Evolutionary conservation across 2,888 invertebrate species (phyloP).

Genomic region (Acrocyrtus sp.): DNA sequence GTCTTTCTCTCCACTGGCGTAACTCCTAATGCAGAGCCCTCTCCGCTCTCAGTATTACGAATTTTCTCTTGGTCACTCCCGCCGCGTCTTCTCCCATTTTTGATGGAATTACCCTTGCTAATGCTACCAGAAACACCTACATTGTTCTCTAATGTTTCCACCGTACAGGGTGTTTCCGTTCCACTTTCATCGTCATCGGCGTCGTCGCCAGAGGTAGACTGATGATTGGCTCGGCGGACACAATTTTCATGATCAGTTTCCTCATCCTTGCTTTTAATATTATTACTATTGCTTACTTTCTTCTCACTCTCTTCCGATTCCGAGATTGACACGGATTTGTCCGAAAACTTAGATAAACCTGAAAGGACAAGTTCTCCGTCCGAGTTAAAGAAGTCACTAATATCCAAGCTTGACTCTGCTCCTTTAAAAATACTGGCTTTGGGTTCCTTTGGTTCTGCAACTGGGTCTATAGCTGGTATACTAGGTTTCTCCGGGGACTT

Average conservation of each 20-base stretch:
- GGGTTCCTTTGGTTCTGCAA: not conserved
- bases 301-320: conserved; percentile 7
- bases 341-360: conserved; percentile 43
- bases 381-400: conserved; percentile 57
- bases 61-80: not conserved
- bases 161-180: too few species aligned
- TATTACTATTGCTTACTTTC: conserved; percentile 11
- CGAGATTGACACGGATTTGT: conserved; percentile 22
- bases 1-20: too few species aligned
- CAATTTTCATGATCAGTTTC: conserved; percentile 36
- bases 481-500: not conserved
- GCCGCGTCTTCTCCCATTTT: not conserved
- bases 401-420: conserved; percentile 15
- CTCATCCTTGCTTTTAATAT: conserved; percentile 13
- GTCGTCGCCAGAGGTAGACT: not conserved
- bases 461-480: not conserved
- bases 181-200: not conserved
- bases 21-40: too few species aligned
- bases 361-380: conserved; percentile 49
- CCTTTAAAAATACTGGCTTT: too few species aligned
- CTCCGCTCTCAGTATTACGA: not conserved
- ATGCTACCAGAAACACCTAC: too few species aligned
- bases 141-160: too few species aligned
- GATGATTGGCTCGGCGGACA: too few species aligned
- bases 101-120: not conserved